Base-by-base conservation (phyloP, 2,888 invertebrate genomes). In the Steinernema scapterisci region DNA sequence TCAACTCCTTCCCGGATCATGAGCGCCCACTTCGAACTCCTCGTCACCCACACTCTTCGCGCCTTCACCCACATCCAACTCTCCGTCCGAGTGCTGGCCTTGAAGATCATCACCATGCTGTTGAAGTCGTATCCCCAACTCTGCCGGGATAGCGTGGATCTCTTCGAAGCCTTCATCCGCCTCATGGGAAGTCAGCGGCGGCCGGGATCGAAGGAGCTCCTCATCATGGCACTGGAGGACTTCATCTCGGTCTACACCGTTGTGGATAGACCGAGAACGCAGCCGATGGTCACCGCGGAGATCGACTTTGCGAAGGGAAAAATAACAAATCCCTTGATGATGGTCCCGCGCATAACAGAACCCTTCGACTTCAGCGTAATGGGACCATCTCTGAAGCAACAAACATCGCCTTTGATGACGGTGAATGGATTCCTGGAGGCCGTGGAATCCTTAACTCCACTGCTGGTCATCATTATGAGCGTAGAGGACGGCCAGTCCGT, bases 1-100 rank as follows among this genome's bases (percentile, higher is more conserved):
- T 78, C 80, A 1, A 83, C 79, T 2, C 77, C 82, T 2, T 63
- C 74, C 31, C 63, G 79, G 51, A 78, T 79, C 21, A 81, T 84
- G 76, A 79, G 82, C 9, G 80, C 83, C 7, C 83, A 84, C 74
- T 83, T 83, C 51, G 78, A 78, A 0, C 76, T 84, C 7, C 80
- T 84, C 54, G 51, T 82, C 51, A 80, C 82, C 9, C 83, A 83
- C 72, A 76, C 82, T 9, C 79, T 82, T 13, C 72, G 72, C 48
- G 76, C 75, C n/a, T 43, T 77, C 44, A 74, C 74, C 45, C 75
- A 77, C 71, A 54, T 73, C 31, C 76, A 70, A 13, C 44, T 46
- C 19, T 43, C 73, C 43, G 70, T 73, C 23, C 77, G 77, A 9
- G 45, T 73, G 3, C 25, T 78, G 27, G 77, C 77, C 5, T 72